Base-by-base conservation (phyloP, 1,140 invertebrate species). In the Drosophila rufa region DNA sequence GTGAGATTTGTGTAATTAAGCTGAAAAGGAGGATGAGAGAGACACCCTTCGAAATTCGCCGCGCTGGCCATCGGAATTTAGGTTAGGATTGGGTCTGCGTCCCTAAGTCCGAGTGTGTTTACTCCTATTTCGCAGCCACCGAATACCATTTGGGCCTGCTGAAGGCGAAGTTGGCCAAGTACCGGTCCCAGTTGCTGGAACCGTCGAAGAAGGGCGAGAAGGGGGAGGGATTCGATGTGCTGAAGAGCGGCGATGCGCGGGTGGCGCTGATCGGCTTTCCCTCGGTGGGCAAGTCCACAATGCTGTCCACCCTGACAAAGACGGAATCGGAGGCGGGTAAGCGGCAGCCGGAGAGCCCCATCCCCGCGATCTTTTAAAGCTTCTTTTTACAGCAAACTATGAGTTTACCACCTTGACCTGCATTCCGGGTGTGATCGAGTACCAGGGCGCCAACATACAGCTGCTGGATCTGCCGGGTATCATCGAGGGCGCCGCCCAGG, bases 381-480 rank as follows among this genome's bases (percentile, higher is more conserved):
- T 1, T 15, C 1, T 25, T 43, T 50, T 7, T 12, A 2, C 17
- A 56, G 99, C 99, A 12, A 97, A 97, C 59, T 99, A 99, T 93
- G 99, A 99, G 94, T 99, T 99, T 93, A 99, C 99, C 69, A 99
- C 99, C 0, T 94, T 99, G 46, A 99, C 99, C 27, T 99, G 99
- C 94, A 99, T 99, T 91, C 99, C 99, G 53, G 99, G 99, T 66
- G 98, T 99, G 0, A 99, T 99, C 77, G 97, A 99, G 93, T 99
- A 99, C 92, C 98, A 99, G 93, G 98, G 98, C 58, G 99, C 99
- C 17, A 99, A 99, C 93, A 99, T 99, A 92, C 99, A 99, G 92
- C 94, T 99, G 51, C 95, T 99, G 3, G 99, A 99, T 96, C 95
- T 99, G 83, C 99, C 99, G 78, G 99, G 98, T 92, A 98, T 97